phyloP scores from a whole-genome alignment of 2,888 invertebrate species.

The Polymixis flavicincta region DNA sequence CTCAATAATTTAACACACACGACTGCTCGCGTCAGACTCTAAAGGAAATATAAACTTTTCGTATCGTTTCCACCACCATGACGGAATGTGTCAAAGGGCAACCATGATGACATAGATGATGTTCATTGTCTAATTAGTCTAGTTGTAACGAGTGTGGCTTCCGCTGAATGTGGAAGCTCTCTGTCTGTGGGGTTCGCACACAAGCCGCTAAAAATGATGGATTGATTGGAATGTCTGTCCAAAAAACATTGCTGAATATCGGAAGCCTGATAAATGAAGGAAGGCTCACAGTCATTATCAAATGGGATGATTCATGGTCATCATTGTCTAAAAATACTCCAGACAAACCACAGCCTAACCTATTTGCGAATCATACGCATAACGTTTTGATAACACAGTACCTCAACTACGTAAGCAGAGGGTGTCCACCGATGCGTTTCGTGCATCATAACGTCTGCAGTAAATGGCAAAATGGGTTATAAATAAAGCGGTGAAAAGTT shows the following conservation, averaged over 20 bases:
- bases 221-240: not conserved
- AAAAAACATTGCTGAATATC: not conserved
- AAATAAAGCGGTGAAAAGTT: conserved; percentile 30
- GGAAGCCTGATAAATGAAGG: not conserved
- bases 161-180: not conserved
- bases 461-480: conserved; percentile 22
- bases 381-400: conserved; percentile 8
- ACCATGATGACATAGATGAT: conserved; percentile 32
- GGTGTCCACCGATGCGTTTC: conserved; percentile 47
- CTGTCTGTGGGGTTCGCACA: not conserved
- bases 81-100: conserved; percentile 49
- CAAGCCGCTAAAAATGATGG: not conserved
- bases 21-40: conserved; percentile 29
- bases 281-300: conserved; percentile 10
- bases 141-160: conserved; percentile 26
- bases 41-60: conserved; percentile 27
- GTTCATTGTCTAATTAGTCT: conserved; percentile 29
- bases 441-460: conserved; percentile 6
- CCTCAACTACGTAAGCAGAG: conserved; percentile 14
- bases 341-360: not conserved
- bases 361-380: conserved; percentile 7
- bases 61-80: conserved; percentile 45
- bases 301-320: not conserved
- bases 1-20: conserved; percentile 44
- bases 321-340: conserved; percentile 18